Base-by-base conservation (phyloP, 1,140 invertebrate species). In the Drosophila insularis region DNA sequence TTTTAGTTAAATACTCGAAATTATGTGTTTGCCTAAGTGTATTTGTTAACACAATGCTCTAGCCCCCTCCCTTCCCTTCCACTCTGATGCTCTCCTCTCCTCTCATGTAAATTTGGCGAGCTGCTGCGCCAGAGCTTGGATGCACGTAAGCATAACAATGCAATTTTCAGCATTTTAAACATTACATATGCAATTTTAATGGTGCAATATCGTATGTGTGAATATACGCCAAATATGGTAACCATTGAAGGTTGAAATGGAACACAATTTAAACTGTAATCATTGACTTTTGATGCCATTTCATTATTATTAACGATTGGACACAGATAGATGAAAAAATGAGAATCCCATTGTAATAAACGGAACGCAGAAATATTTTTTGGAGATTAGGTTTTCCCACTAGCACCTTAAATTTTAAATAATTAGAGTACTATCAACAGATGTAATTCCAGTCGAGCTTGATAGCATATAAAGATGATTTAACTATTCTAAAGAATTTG, bases 1-100 rank as follows among this genome's bases (percentile, higher is more conserved):
- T 87, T 87, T 87, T 84, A 89, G 84, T 87, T 87, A 89, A 89
- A 89, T 89, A 89, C 85, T 89, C 80, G 86, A 89, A 89, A 89
- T 89, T 89, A 89, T 89, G 85, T 89, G 85, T 89, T 89, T 89
- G 79, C 71, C 80, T 74, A 89, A 89, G 85, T 86, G 81, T 89
- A 89, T 89, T 89, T 89, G 85, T 85, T 78, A 84, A 84, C 81
- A 85, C 77, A 85, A 78, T 74, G 78, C 67, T 63, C 11, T 13
- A 11, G 11, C 27, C 14, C 10, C n/a, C 31, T 11, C 35, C 35
- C 11, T 13, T 37, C 11, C 2, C 11, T n/a, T 11, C 11, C 35
- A 11, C 35, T 13, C 0, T 37, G 27, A 27, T 27, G 11, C 11
- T 4, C 32, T 35, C 32, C 32, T 35, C 32, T n/a, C n/a, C n/a